Base-by-base conservation (phyloP, 1,140 invertebrate species). In the Drosophila nikananu region DNA sequence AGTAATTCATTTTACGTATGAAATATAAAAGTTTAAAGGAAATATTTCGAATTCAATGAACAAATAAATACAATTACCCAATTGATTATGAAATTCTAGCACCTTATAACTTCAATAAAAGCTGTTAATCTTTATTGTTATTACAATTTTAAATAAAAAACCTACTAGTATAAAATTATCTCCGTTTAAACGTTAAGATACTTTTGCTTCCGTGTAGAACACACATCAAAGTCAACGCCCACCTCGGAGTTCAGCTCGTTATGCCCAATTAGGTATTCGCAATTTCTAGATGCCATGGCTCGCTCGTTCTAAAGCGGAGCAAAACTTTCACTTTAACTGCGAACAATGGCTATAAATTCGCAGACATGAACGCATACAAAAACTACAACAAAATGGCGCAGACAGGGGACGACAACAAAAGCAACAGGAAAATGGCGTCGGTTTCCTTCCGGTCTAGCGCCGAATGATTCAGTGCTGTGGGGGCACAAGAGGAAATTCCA, bases 381-480 rank as follows among this genome's bases (percentile, higher is more conserved):
- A 73, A 57, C 21, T 35, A 25, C 60, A 64, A 72, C 63, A 89
- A 89, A 80, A 90, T 84, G 84, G 81, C 81, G 73, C 70, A 87
- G 80, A 89, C 80, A 44, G 41, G 51, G 23, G 13, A 42, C 13
- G 13, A 46, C 21, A 65, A 59, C 51, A 63, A 80, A 55, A 54
- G 49, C 37, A 44, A 23, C 19, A 63, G 23, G 32, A 66, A 80
- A 74, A 89, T 84, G 77, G 81, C 73, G 54, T 57, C 15, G 27
- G 63, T 68, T 80, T 90, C 86, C 86, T 89, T 89, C 86, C 86
- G 86, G 78, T 76, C 63, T 81, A 49, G 70, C 72, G 54, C 52
- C 49, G 39, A 74, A 83, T 75, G 65, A 81, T 67, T 65, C 54
- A 75, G 57, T 37, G 58, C 35, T n/a, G 17, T 48, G 30, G 35